A percentile compares a stretch with the other conserved stretches of the same genome.
These are phyloP conservation scores for Helogale parvula DNA, from an alignment of 2,113 vertebrate genomes.

Conservation along the genomic window DNA sequence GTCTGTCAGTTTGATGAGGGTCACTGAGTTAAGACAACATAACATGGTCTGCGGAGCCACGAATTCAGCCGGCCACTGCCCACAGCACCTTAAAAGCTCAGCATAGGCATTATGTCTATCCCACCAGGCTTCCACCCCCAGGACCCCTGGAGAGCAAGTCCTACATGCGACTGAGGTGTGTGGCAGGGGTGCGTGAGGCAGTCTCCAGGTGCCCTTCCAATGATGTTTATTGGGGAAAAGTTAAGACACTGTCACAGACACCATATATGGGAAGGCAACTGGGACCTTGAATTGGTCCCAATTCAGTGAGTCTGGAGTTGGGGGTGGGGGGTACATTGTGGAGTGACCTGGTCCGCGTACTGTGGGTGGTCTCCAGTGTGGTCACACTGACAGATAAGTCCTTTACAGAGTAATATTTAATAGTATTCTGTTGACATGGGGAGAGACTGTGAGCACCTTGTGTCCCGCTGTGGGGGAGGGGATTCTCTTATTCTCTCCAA, in stretches of 20 bases:
- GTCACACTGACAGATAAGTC: neutral
- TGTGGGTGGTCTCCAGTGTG: neutral
- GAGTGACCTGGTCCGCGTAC: neutral
- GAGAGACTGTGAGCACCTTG: neutral
- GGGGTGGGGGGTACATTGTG: neutral
- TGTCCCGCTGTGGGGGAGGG: too few species aligned
- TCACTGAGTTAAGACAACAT: neutral
- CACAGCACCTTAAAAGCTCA: neutral
- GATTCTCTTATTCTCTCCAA: neutral
- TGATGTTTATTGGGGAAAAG: neutral
- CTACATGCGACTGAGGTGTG: neutral
- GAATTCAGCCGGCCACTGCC: neutral
- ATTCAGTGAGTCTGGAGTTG: neutral
- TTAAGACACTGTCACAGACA: neutral
- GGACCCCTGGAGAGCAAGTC: neutral
- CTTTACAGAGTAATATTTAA: neutral
- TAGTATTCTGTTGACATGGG: neutral
- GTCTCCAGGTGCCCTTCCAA: neutral
- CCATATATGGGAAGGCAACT: neutral
- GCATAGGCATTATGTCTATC: neutral
- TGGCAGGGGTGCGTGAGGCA: neutral
- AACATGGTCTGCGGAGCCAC: neutral
- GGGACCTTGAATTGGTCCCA: neutral
- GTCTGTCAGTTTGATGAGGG: neutral
- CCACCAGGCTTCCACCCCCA: neutral